phyloP scores from a whole-genome alignment of 1,140 invertebrate species.

The Heterodera carotae region DNA sequence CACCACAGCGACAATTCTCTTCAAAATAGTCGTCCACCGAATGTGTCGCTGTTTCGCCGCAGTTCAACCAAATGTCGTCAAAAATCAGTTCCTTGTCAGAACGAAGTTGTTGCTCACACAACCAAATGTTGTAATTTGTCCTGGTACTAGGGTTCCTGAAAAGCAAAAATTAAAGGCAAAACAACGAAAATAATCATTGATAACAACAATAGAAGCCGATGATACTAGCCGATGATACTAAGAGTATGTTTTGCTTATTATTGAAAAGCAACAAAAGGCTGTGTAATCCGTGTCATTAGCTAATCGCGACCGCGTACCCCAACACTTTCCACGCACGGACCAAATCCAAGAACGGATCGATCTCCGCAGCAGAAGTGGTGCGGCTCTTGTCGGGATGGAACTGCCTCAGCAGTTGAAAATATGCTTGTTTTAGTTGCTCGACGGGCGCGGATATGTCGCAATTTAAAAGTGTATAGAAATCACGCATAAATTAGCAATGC shows the following conservation, averaged over 20 bases:
- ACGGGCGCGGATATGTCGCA: background rate
- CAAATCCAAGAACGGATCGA: conserved; percentile 9
- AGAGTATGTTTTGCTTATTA: too few relatives aligned
- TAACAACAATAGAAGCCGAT: too few relatives aligned
- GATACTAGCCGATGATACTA: too few relatives aligned
- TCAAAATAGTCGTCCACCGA: background rate
- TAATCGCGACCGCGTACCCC: background rate
- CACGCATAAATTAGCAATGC: background rate
- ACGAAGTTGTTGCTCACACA: conserved; percentile 22
- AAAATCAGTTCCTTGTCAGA: conserved; percentile 25
- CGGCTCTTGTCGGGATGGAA: conserved; percentile 23
- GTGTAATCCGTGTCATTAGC: too few relatives aligned
- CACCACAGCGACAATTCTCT: conserved; percentile 24
- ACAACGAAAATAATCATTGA: background rate
- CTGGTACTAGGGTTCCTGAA: background rate
- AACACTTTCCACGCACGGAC: conserved; percentile 28
- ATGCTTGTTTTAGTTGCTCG: conserved; percentile 19
- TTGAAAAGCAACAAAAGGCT: too few relatives aligned
- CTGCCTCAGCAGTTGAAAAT: conserved; percentile 10
- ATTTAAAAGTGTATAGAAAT: conserved; percentile 26
- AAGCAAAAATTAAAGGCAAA: background rate
- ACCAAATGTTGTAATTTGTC: conserved; percentile 12
- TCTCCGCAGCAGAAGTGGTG: background rate
- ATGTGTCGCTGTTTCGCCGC: background rate
- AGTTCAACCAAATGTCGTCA: conserved; percentile 23